Conservation (phyloP, 2,113 vertebrate species). For the Clupea harengus region DNA sequence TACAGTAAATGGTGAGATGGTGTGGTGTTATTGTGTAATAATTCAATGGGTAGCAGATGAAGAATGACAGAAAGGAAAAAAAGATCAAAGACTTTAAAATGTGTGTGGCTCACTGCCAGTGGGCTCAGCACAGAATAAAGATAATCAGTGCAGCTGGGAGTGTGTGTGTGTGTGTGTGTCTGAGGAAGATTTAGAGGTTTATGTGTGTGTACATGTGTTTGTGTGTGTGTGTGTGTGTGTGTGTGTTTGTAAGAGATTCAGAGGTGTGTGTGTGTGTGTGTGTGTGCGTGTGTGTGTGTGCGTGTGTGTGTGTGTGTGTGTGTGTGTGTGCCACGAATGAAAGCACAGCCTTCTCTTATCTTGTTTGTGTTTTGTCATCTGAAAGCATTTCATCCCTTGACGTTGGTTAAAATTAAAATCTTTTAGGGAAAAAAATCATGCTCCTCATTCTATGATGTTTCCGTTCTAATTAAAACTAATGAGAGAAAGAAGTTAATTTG, state of each 20-base stretch:
- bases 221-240: no score
- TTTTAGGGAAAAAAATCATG: background rate
- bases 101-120: background rate
- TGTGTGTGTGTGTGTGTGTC: background rate
- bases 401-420: background rate
- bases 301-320: background rate
- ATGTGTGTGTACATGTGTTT: background rate
- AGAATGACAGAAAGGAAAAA: background rate
- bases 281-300: background rate
- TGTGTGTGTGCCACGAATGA: background rate
- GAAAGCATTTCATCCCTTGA: conserved; percentile 10
- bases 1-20: background rate
- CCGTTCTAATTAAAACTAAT: conserved; percentile 3
- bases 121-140: background rate
- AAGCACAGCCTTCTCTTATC: background rate
- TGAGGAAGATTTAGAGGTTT: background rate
- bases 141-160: conserved; percentile 19
- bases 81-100: conserved; percentile 18
- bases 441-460: background rate
- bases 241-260: background rate
- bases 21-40: background rate
- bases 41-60: background rate
- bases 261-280: background rate
- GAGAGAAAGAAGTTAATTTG: background rate
- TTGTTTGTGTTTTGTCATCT: background rate